Percentiles rank a stretch among this genome's conserved stretches.
Evolutionary conservation across 2,797 vertebrate species (phyloP).

Genomic region (Danio jaintianensis): DNA sequence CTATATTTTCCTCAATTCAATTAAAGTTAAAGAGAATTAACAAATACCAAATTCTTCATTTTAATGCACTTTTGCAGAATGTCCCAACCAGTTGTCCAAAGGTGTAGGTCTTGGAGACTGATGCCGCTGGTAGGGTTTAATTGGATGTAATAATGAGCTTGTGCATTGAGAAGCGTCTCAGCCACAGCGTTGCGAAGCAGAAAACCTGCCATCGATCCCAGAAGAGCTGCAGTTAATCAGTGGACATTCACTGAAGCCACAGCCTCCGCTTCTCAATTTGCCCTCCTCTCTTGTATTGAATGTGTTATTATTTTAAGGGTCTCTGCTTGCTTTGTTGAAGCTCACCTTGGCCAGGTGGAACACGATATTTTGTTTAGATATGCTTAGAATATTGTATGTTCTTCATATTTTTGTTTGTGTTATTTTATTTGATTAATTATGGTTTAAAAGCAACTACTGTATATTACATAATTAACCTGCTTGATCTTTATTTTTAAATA

Average conservation of each 20-base stretch:
- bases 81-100: no score
- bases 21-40: no score
- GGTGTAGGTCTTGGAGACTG: constrained; percentile 27
- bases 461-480: no score
- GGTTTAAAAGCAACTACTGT: no score
- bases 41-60: no score
- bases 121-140: constrained; percentile 43
- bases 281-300: not conserved
- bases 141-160: constrained; percentile 50
- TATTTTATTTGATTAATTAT: no score
- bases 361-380: no score
- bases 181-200: constrained; percentile 1
- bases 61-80: no score
- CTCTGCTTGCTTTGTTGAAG: not conserved
- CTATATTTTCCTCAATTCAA: no score
- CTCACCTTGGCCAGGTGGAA: constrained; percentile 1
- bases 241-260: constrained; percentile 2
- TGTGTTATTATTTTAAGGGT: not conserved
- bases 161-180: constrained; percentile 9
- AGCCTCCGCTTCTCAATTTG: not conserved
- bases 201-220: constrained; percentile 7
- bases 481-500: no score
- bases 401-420: no score
- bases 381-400: no score
- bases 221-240: constrained; percentile 30